Evolutionary conservation across 2,113 vertebrate genomes (phyloP).

Genomic region (Dipodomys spectabilis): DNA sequence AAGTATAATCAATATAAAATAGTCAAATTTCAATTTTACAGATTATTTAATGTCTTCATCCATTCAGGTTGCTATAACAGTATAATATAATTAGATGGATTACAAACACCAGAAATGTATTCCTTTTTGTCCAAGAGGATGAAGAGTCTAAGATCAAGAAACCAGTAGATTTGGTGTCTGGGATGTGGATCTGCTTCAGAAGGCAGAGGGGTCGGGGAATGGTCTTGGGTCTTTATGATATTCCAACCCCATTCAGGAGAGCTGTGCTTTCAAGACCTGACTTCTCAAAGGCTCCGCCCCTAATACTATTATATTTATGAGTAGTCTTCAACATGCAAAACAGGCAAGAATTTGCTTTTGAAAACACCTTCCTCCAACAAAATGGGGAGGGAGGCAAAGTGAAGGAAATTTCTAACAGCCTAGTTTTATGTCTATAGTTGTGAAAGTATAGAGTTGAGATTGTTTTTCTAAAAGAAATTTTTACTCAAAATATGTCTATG

Average conservation of each 20-base stretch:
- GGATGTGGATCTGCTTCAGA: not conserved
- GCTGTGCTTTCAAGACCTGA: not conserved
- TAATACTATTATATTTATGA: not conserved
- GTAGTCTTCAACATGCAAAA: not conserved
- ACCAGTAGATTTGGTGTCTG: too few species aligned
- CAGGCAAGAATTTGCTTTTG: not conserved
- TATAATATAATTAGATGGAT: not conserved
- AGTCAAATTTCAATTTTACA: not conserved
- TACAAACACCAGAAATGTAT: not conserved
- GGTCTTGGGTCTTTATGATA: not conserved
- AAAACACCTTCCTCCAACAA: not conserved
- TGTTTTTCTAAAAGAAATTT: not conserved
- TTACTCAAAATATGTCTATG: not conserved
- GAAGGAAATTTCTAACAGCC: not conserved
- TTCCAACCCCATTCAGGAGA: not conserved
- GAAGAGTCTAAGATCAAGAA: not conserved
- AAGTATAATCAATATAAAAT: not conserved
- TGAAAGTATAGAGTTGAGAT: not conserved
- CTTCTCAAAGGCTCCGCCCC: not conserved
- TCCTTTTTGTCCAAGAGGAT: not conserved
- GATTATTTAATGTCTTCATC: not conserved
- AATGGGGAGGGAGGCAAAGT: not conserved
- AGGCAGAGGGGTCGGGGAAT: rapidly evolving
- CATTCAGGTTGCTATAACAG: not conserved
- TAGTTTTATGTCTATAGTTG: not conserved